Evolutionary conservation across 2,797 vertebrate species (phyloP).

Genomic region (Notoglanidium macrostoma): DNA sequence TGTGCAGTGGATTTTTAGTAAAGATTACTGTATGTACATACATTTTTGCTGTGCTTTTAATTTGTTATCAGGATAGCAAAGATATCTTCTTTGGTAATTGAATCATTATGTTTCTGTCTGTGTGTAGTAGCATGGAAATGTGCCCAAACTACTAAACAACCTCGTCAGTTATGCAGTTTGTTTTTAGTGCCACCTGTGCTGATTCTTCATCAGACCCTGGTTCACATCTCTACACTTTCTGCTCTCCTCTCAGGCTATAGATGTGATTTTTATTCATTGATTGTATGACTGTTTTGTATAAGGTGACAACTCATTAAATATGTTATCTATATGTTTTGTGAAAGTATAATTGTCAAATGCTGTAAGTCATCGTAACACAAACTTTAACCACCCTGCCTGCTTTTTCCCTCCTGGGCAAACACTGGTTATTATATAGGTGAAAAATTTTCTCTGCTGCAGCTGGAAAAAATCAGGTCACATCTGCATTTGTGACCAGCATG

Average conservation of each 20-base stretch:
- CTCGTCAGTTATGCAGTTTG: conserved; percentile 35
- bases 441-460: conserved; percentile 33
- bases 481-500: conserved; percentile 5
- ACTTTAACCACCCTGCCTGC: conserved; percentile 22
- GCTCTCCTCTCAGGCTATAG: conserved; percentile 31
- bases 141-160: conserved; percentile 25
- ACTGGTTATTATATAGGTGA: conserved; percentile 30
- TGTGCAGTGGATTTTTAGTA: conserved; percentile 16
- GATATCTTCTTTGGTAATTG: conserved; percentile 23
- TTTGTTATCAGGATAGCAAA: background rate
- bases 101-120: conserved; percentile 16
- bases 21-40: conserved; percentile 36
- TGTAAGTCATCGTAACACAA: conserved; percentile 26
- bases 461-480: background rate
- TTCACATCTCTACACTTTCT: conserved; percentile 20
- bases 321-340: conserved; percentile 46
- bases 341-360: conserved; percentile 15
- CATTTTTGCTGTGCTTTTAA: conserved; percentile 11
- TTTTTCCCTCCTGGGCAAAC: background rate
- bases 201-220: conserved; percentile 20
- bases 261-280: conserved; percentile 10
- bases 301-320: conserved; percentile 5
- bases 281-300: conserved; percentile 21
- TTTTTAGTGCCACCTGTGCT: conserved; percentile 36
- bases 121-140: conserved; percentile 42